A percentile compares a stretch with the other conserved stretches of the same genome.
Conservation (phyloP, 1,140 invertebrate species). For the Saccostrea glomerata region DNA sequence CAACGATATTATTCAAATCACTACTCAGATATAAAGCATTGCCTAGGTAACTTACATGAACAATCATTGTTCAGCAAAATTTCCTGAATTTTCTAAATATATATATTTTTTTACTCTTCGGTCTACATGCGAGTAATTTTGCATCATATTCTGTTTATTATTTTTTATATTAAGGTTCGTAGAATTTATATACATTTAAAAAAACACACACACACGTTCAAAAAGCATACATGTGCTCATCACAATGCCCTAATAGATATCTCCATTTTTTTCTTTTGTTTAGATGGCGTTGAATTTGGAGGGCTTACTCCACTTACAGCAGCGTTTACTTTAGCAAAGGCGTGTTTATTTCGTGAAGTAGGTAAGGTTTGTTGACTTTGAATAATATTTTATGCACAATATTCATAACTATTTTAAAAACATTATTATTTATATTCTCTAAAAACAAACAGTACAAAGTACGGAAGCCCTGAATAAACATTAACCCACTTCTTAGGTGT, state of each 20-base stretch:
- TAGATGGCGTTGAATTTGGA: not conserved
- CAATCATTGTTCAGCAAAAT: not conserved
- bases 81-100: not conserved
- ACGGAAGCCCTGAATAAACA: no score
- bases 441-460: no score
- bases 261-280: not conserved
- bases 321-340: not conserved
- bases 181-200: no score
- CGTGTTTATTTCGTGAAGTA: not conserved
- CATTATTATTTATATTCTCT: no score
- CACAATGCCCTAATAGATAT: not conserved
- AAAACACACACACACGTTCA: no score
- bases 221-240: no score
- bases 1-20: conserved; percentile 13
- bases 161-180: not conserved
- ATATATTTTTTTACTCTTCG: not conserved
- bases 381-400: no score
- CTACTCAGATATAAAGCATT: not conserved
- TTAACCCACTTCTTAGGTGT: no score
- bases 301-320: not conserved
- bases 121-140: not conserved
- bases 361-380: not conserved
- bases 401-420: no score
- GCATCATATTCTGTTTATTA: not conserved
- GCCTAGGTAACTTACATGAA: not conserved